Evolutionary conservation across 2,888 invertebrate species (phyloP), one percentile per base, ranked within the genome.

Genomic region (Antitype chi): DNA sequence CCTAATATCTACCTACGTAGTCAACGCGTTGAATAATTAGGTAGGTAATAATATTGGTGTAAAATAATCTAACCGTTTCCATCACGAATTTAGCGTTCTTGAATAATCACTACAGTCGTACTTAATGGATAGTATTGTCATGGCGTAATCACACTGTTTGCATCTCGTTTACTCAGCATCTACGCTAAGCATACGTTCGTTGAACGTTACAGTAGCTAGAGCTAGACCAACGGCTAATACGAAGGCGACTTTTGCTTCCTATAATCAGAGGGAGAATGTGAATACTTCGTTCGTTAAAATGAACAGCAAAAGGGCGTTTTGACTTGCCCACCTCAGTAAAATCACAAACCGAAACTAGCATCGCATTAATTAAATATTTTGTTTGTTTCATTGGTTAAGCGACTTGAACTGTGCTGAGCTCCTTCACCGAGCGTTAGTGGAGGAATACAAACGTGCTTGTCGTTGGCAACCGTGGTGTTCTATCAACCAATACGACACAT

Each of bases 401-500:
- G 94, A 96, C 0, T 85, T 96, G 62, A 90, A 92, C 2, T 96
- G 95, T 82, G 92, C 95, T 6, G 96, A 96, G 79, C 85, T 96
- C 57, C 89, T 96, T n/a, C 95, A 96, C 84, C 91, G 94, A 8
- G 86, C 88, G 0, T 76, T 94, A 23, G 73, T 96, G 20, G 94
- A 96, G 0, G 84, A 93, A 60, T 96, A 95, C 80, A 92, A 93
- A 76, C 81, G 82, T 7, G 82, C 85, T 4, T 96, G 95, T 85
- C 92, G 92, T 9, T 94, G 93, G 93, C 93, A 93, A 75, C 94
- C 95, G 0, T 96, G 96, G 96, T 96, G 95, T 79, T 93, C 94
- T 8, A 92, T 95, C 57, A 94, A 92, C 70, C 85, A 93, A n/a
- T 93, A 94, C 81, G 93, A 96, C 71, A 94, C 95, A 0, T 96